These are phyloP conservation scores for Lepus townsendii DNA, from an alignment of 2,797 vertebrate species.

Conservation along the genomic window DNA sequence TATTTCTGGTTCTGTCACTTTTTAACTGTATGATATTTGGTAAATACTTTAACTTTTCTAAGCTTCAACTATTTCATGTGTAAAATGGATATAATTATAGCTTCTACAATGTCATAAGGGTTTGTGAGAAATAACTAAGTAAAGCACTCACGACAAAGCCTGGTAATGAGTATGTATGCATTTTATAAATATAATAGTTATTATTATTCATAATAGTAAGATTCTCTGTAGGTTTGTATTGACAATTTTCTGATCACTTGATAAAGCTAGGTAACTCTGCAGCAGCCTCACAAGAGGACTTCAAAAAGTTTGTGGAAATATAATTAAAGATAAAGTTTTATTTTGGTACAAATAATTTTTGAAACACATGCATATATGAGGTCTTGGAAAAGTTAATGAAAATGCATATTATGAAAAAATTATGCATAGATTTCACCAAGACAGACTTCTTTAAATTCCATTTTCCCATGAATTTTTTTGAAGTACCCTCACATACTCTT, in stretches of 20 bases:
- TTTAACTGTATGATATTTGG: background rate
- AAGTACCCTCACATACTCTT: background rate
- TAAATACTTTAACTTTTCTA: background rate
- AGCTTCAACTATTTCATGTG: background rate
- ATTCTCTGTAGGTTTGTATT: background rate
- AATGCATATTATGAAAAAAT: too few species aligned
- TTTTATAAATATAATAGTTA: background rate
- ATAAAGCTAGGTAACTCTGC: background rate
- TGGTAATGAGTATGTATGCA: background rate
- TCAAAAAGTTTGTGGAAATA: too few species aligned
- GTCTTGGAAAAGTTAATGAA: too few species aligned
- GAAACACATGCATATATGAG: too few species aligned
- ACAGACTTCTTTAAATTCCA: too few species aligned
- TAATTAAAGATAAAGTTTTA: too few species aligned
- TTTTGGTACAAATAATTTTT: too few species aligned
- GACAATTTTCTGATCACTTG: slow-evolving; percentile 31
- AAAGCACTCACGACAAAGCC: background rate
- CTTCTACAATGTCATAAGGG: background rate
- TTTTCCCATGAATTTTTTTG: too few species aligned
- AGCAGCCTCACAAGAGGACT: background rate
- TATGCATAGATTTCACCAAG: too few species aligned
- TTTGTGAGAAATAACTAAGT: background rate
- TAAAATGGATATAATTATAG: background rate
- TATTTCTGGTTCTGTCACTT: background rate
- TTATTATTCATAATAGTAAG: background rate